Evolutionary conservation across 1,140 invertebrate species (phyloP).

Genomic region (honey bee (Apis mellifera)): Amel_HAv3.1 CM009938.2:223001-223500

Average conservation of each 20-base stretch:
- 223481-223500: constrained; percentile 53
- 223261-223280: constrained; percentile 26
- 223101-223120: constrained; percentile 72
- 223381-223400: constrained; percentile 70
- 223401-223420: constrained; percentile 64
- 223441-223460: constrained; percentile 40
- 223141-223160: constrained; percentile 70
- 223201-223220: constrained; percentile 88
- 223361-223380: constrained; percentile 49
- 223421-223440: constrained; percentile 49
- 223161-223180: constrained; percentile 74
- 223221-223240: constrained; percentile 70
- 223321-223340: constrained; percentile 62
- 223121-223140: constrained; percentile 76
- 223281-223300: constrained; percentile 20
- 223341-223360: constrained; percentile 47
- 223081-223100: constrained; percentile 61
- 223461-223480: constrained; percentile 65
- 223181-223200: constrained; percentile 89
- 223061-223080: constrained; percentile 69
- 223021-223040: constrained; percentile 70
- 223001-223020: constrained; percentile 79
- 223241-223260: constrained; percentile 24
- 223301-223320: constrained; percentile 55
- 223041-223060: constrained; percentile 70